phyloP scores from a whole-genome alignment of 2,113 vertebrate genomes.

The Macheiramphus alcinus region DNA sequence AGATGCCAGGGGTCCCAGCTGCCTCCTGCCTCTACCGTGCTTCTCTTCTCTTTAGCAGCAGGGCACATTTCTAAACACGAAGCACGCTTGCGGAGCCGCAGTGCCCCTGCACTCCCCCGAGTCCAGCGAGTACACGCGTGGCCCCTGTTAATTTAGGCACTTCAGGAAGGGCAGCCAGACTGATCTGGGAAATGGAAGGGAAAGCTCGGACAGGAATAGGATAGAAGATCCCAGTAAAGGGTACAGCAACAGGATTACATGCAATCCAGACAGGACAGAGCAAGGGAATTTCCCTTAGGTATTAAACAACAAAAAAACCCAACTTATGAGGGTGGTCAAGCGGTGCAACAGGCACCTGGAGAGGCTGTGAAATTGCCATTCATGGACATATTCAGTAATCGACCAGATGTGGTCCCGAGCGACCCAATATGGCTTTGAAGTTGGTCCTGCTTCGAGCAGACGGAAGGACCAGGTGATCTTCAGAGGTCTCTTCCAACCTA shows the following conservation, averaged over 20 bases:
- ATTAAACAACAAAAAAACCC: neutral
- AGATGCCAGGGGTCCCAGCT: neutral
- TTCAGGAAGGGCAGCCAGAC: neutral
- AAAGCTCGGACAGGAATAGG: neutral
- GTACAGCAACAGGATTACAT: neutral
- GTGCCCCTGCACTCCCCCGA: accelerated
- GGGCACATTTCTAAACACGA: neutral
- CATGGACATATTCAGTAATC: neutral
- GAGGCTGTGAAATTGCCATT: neutral
- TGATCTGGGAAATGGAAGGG: neutral
- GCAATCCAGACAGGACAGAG: neutral
- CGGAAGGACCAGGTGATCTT: neutral
- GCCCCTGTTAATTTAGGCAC: neutral
- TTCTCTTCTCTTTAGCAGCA: neutral
- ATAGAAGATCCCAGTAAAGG: neutral
- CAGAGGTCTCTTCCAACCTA: neutral
- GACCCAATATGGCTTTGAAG: neutral
- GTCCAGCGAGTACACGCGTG: accelerated
- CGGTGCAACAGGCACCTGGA: neutral
- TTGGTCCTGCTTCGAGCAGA: neutral
- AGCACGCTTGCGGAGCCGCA: neutral
- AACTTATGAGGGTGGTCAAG: neutral
- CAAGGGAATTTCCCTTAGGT: neutral
- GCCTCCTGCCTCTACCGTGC: neutral
- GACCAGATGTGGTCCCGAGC: accelerated